Conservation (phyloP, 2,888 invertebrate species). For the Globia sparganii region DNA sequence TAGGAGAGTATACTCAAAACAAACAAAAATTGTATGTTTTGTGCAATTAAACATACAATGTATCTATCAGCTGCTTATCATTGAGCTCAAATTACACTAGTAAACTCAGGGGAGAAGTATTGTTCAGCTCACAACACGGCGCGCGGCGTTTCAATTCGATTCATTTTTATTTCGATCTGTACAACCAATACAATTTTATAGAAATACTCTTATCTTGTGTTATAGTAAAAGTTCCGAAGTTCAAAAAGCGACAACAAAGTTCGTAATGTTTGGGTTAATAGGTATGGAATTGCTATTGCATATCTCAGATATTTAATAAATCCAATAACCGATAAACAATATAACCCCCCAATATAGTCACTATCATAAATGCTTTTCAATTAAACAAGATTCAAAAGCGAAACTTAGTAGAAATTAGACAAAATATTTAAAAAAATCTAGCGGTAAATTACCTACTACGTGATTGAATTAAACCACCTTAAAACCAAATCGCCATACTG, state of each 20-base stretch:
- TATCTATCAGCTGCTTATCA: slow-evolving; percentile 12
- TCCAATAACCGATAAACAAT: not conserved
- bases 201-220: not conserved
- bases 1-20: not conserved
- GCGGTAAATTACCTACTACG: not conserved
- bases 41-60: not conserved
- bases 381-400: not conserved
- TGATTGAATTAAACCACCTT: not conserved
- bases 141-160: not conserved
- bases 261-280: not conserved
- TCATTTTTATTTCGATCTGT: not conserved
- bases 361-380: not conserved
- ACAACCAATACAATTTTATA: not conserved
- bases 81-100: slow-evolving; percentile 6
- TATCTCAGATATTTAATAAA: not conserved
- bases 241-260: not conserved
- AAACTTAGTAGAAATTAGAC: not conserved
- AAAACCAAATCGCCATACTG: not conserved
- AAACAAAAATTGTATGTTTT: not conserved
- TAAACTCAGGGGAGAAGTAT: not conserved
- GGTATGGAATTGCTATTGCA: not conserved
- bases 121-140: not conserved
- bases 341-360: not conserved
- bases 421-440: not conserved
- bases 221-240: not conserved